A percentile compares a stretch with the other conserved stretches of the same genome.
phyloP scores from a whole-genome alignment of 2,797 vertebrate species.

The Hemitrygon akajei region DNA sequence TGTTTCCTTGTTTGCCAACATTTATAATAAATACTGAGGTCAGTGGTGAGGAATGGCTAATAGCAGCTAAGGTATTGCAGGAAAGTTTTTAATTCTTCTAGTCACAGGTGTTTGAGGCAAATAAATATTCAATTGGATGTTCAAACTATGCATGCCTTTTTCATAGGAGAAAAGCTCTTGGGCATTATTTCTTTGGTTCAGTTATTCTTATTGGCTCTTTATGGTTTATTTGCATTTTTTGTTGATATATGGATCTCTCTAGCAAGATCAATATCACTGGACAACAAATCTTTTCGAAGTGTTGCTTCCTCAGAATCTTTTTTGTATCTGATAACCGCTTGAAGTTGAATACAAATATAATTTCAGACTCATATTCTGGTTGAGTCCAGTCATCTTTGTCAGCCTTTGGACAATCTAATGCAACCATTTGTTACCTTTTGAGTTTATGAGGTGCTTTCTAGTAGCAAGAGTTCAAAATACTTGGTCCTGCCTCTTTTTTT shows the following conservation, averaged over 20 bases:
- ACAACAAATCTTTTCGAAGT: too few species aligned
- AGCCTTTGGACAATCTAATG: neutral
- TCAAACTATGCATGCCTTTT: neutral
- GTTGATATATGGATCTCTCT: too few species aligned
- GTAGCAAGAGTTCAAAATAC: neutral
- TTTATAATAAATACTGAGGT: neutral
- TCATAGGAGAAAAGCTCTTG: neutral
- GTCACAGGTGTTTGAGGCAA: neutral
- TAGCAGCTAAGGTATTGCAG: neutral
- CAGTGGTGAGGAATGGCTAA: too few species aligned
- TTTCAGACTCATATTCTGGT: neutral
- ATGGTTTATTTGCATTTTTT: too few species aligned
- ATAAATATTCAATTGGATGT: neutral
- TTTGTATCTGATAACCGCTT: too few species aligned
- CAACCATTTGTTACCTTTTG: neutral
- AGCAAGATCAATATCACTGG: too few species aligned
- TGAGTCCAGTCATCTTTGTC: too few species aligned
- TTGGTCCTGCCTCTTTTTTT: too few species aligned
- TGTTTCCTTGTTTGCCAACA: constrained; percentile 5
- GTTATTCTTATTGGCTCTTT: neutral
- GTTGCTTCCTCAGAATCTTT: too few species aligned
- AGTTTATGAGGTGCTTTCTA: neutral
- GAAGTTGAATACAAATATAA: too few species aligned
- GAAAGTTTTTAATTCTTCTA: neutral
- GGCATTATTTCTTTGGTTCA: neutral